phyloP scores from a whole-genome alignment of 2,113 vertebrate genomes.

The Chionomys nivalis region DNA sequence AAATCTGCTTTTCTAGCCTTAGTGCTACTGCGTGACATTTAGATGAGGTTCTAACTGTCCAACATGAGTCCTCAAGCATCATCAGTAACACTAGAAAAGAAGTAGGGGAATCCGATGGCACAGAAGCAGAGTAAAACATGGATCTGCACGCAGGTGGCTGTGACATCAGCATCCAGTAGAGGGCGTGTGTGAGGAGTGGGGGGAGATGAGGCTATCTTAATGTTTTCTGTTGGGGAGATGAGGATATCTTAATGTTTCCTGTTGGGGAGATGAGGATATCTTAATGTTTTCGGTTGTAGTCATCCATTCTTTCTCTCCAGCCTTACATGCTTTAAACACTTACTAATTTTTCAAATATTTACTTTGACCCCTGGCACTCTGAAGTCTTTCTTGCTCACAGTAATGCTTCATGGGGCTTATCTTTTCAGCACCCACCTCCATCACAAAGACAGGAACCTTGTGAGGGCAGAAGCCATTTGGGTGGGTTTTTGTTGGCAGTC shows the following conservation, averaged over 20 bases:
- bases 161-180: neutral
- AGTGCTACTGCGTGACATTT: neutral
- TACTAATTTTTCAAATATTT: neutral
- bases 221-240: too few species aligned
- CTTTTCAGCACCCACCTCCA: neutral
- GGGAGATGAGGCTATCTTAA: too few species aligned
- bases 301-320: neutral
- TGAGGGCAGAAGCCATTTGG: conserved; percentile 18
- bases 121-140: neutral
- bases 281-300: neutral
- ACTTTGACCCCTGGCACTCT: neutral
- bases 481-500: neutral
- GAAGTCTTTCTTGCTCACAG: neutral
- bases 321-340: neutral
- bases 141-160: accelerated
- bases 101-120: neutral
- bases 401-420: neutral
- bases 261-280: neutral
- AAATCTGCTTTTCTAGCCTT: neutral
- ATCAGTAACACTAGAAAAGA: neutral
- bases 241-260: too few species aligned
- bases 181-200: neutral
- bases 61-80: neutral
- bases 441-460: neutral
- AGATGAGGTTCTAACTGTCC: neutral